These are phyloP conservation scores for Hepsetus odoe DNA, from an alignment of 2,113 vertebrate species.

Conservation along the genomic window DNA sequence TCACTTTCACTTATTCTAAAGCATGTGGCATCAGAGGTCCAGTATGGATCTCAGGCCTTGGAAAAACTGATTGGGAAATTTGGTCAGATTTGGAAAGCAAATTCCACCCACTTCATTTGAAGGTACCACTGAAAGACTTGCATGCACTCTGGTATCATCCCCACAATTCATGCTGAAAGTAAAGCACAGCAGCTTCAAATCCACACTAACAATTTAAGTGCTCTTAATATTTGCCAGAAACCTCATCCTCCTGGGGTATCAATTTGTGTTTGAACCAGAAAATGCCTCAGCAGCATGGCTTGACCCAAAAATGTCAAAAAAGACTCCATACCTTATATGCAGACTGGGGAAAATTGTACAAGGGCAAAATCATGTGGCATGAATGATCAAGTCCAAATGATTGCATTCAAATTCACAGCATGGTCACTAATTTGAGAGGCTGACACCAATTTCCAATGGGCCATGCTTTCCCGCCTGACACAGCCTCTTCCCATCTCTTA, in stretches of 20 bases:
- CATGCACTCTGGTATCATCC: slow-evolving; percentile 16
- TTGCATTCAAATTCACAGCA: slow-evolving; percentile 74
- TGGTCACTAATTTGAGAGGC: slow-evolving; percentile 69
- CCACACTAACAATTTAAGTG: neutral
- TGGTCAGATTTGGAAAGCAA: slow-evolving; percentile 41
- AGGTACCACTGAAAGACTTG: slow-evolving; percentile 11
- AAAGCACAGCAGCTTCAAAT: neutral
- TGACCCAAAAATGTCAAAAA: slow-evolving; percentile 76
- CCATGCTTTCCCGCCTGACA: slow-evolving; percentile 44
- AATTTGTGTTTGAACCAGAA: slow-evolving; percentile 62
- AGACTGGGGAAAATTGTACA: slow-evolving; percentile 67
- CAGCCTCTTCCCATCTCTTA: slow-evolving; percentile 50
- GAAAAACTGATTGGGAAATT: slow-evolving; percentile 52
- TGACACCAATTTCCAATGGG: slow-evolving; percentile 78
- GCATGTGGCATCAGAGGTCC: slow-evolving; percentile 34
- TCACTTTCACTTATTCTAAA: neutral
- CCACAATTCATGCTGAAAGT: neutral
- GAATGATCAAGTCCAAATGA: slow-evolving; percentile 74
- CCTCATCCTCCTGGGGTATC: slow-evolving; percentile 60
- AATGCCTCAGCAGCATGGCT: slow-evolving; percentile 59
- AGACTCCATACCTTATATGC: slow-evolving; percentile 51
- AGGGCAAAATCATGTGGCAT: slow-evolving; percentile 69
- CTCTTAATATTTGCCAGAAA: slow-evolving; percentile 58
- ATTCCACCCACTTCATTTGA: slow-evolving; percentile 57
- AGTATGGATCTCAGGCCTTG: slow-evolving; percentile 28